phyloP scores from a whole-genome alignment of 2,797 vertebrate genomes.

The Melanogrammus aeglefinus region DNA sequence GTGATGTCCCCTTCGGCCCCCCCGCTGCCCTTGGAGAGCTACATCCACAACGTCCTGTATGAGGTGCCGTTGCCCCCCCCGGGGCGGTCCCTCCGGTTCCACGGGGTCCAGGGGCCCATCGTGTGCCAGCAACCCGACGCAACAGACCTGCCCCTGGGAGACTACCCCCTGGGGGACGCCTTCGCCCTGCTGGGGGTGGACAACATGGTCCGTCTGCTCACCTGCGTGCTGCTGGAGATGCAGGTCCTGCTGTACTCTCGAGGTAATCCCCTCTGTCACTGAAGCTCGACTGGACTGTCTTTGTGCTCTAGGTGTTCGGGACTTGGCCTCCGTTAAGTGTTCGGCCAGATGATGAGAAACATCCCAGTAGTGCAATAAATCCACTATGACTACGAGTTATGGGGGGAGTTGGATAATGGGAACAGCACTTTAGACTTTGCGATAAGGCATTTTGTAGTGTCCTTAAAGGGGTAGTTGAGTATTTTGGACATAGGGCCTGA shows the following conservation, averaged over 20 bases:
- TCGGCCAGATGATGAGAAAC: not conserved
- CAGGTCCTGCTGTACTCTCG: constrained; percentile 96
- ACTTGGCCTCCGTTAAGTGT: not conserved
- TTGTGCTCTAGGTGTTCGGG: not conserved
- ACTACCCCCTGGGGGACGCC: constrained; percentile 88
- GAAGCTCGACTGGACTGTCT: not conserved
- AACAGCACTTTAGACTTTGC: too few relatives aligned
- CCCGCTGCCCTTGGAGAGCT: constrained; percentile 93
- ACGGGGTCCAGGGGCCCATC: constrained; percentile 90
- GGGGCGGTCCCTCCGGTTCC: constrained; percentile 90
- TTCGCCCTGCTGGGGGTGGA: constrained; percentile 90
- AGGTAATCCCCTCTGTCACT: constrained; percentile 67
- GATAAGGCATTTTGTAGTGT: too few relatives aligned
- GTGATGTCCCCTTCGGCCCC: constrained; percentile 86
- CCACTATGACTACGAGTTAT: not conserved
- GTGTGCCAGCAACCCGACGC: constrained; percentile 91
- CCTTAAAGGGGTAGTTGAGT: too few relatives aligned
- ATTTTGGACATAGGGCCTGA: too few relatives aligned
- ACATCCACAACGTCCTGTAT: constrained; percentile 94
- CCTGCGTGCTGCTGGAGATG: constrained; percentile 92
- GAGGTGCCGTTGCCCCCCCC: constrained; percentile 93
- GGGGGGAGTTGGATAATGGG: too few relatives aligned
- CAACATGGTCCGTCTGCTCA: constrained; percentile 92
- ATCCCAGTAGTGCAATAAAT: not conserved
- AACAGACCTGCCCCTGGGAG: constrained; percentile 86